These are phyloP conservation scores for silkworm (Bombyx mori) DNA, from an alignment of 1,140 invertebrate genomes.

Conservation along the genomic window DNA sequence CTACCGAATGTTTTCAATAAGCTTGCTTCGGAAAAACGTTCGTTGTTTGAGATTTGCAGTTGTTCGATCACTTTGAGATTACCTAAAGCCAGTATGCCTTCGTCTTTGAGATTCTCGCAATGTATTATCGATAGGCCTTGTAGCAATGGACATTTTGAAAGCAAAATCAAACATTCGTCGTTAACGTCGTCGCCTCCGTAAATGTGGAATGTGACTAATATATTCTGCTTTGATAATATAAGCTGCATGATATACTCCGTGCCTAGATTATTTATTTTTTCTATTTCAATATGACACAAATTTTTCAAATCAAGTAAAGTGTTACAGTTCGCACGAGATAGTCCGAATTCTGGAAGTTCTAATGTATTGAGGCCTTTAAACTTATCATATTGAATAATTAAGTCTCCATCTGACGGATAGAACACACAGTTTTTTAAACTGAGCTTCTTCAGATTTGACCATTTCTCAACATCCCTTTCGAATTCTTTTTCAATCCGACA, in stretches of 20 bases:
- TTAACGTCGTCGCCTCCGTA: constrained; percentile 53
- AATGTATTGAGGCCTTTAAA: constrained; percentile 49
- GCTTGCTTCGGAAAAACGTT: constrained; percentile 43
- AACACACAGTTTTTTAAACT: constrained; percentile 52
- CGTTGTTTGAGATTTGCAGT: constrained; percentile 65
- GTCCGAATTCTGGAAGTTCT: constrained; percentile 59
- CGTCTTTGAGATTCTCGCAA: constrained; percentile 59
- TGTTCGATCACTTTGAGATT: constrained; percentile 41
- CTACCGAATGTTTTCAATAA: constrained; percentile 41
- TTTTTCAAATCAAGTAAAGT: constrained; percentile 44
- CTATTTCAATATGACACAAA: constrained; percentile 54
- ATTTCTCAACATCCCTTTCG: constrained; percentile 39
- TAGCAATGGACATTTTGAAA: constrained; percentile 45
- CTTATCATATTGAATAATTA: constrained; percentile 42
- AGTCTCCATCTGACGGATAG: constrained; percentile 28
- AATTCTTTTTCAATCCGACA: constrained; percentile 50
- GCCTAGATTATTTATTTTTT: constrained; percentile 53
- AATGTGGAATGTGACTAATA: constrained; percentile 46
- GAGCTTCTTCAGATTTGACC: constrained; percentile 50
- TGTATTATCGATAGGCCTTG: constrained; percentile 56
- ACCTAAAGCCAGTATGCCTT: constrained; percentile 37
- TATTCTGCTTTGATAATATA: constrained; percentile 38
- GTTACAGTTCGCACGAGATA: constrained; percentile 44
- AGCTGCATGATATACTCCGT: constrained; percentile 47
- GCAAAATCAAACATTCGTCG: constrained; percentile 40